These are phyloP conservation scores for Zosterops pallidus DNA, from an alignment of 2,113 vertebrate genomes.

Conservation along the genomic window DNA sequence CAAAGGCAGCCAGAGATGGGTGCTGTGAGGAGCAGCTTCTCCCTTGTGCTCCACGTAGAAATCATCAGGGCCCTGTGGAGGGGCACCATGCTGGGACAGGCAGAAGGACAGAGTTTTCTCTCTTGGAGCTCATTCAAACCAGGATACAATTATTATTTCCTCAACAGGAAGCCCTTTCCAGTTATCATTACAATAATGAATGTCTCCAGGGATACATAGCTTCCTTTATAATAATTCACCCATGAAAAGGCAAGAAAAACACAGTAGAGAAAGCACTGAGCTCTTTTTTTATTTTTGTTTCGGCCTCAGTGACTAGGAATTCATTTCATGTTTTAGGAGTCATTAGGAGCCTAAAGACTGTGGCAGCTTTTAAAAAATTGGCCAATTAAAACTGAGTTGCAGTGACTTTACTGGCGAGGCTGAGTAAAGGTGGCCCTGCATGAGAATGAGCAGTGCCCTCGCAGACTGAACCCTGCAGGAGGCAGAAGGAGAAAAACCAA, in stretches of 20 bases:
- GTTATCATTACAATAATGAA: constrained; percentile 49
- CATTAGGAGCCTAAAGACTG: constrained; percentile 62
- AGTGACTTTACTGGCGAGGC: not conserved
- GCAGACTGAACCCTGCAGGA: not conserved
- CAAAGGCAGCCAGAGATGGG: not conserved
- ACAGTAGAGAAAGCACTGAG: not conserved
- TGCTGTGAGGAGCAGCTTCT: not conserved
- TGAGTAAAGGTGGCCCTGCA: not conserved
- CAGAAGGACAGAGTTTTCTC: not conserved
- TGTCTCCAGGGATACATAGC: constrained; percentile 46
- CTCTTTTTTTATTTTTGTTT: constrained; percentile 33
- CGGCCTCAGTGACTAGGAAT: constrained; percentile 24
- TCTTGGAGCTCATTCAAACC: constrained; percentile 24
- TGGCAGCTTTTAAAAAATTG: constrained; percentile 49
- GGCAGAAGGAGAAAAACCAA: not conserved
- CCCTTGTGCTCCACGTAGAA: not conserved
- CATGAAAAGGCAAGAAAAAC: constrained; percentile 51
- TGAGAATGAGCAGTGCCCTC: not conserved
- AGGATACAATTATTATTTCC: constrained; percentile 41
- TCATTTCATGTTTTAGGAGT: constrained; percentile 36
- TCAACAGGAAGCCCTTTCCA: constrained; percentile 56
- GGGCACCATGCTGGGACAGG: not conserved
- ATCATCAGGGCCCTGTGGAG: not conserved
- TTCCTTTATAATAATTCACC: constrained; percentile 40
- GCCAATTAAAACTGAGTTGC: constrained; percentile 24